These are phyloP conservation scores for Drosophila villosipedis DNA, from an alignment of 2,888 invertebrate genomes.

Conservation along the genomic window DNA sequence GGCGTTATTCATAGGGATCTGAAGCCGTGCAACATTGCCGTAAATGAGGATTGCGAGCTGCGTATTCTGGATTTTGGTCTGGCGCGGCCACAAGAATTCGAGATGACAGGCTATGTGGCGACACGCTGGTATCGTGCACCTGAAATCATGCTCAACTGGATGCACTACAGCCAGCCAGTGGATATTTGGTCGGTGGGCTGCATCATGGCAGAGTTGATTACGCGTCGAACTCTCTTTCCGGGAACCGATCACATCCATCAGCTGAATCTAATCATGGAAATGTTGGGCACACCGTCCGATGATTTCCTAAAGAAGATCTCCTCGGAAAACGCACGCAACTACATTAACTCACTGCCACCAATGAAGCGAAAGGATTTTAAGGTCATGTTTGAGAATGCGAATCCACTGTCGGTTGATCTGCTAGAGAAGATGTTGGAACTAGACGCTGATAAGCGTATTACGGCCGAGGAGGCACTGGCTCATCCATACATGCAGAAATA, in stretches of 20 bases:
- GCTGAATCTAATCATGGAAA: constrained; percentile 98
- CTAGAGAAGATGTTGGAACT: constrained; percentile 98
- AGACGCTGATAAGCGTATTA: constrained; percentile 96
- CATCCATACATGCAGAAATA: constrained; percentile 92
- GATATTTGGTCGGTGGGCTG: constrained; percentile 99
- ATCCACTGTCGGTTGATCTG: constrained; percentile 96
- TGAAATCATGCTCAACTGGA: constrained; percentile 99
- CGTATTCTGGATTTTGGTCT: constrained; percentile 99
- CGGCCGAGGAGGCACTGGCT: constrained; percentile 87
- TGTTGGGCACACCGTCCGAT: constrained; percentile 96
- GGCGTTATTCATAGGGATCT: constrained; percentile 99
- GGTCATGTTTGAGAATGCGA: constrained; percentile 95
- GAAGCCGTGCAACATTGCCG: constrained; percentile 99
- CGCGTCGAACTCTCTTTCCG: constrained; percentile 96
- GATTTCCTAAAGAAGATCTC: constrained; percentile 98
- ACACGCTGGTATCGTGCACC: constrained; percentile 98
- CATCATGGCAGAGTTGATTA: constrained; percentile 98
- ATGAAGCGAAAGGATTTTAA: constrained; percentile 94
- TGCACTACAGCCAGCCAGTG: constrained; percentile 99
- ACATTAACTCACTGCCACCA: constrained; percentile 95
- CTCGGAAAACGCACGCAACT: constrained; percentile 97
- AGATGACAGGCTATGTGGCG: constrained; percentile 99
- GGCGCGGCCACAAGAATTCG: constrained; percentile 97
- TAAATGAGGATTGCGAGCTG: constrained; percentile 99
- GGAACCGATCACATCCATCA: constrained; percentile 99